Evolutionary conservation across 2,797 vertebrate genomes (phyloP), one percentile per base, ranked within the genome.

Genomic region (Galagoides demidoff): DNA sequence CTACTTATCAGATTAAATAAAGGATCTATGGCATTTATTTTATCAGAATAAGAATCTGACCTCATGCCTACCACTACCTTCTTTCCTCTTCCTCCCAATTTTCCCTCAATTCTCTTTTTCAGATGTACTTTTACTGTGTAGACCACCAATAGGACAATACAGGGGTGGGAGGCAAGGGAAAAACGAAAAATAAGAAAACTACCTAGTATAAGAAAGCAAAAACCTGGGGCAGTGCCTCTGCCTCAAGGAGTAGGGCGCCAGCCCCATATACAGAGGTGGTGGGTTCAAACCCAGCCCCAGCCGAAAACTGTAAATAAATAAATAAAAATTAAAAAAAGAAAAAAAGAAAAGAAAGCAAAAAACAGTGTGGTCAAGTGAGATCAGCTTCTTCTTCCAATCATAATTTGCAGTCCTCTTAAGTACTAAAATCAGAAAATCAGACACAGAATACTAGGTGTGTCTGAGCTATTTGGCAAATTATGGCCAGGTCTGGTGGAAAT

Each of bases 401-500:
- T 0, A 39, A 9, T 52, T 34, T 43, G 45, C 17, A 39, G 27
- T 25, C 57, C 45, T 84, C 85, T 13, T 63, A 27, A 12, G 22
- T 34, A 66, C 74, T 57, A n/a, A 88, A 89, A 37, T 55, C 61
- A 39, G 9, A 64, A 90, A 70, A 59, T 78, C 90, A 89, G 27
- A 88, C 29, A 70, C n/a, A 52, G 5, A 25, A 52, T 34, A 39
- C 31, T 34, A 29, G 37, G 37, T 34, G 22, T 78, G 27, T 49
- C 87, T 96, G 19, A 1, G 39, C 23, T 25, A 57, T 55, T 76
- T 97, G 96, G 91, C 34, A 95, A 95, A 66, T 59, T 55, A 95
- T 77, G 68, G 43, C 73, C 88, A 77, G 31, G 64, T 88, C 7
- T 43, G 85, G 90, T 70, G 90, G 43, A 94, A 97, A 94, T 93